A percentile compares a stretch with the other conserved stretches of the same genome.
Conservation (phyloP, 1,140 invertebrate species). For the Maniola jurtina region DNA sequence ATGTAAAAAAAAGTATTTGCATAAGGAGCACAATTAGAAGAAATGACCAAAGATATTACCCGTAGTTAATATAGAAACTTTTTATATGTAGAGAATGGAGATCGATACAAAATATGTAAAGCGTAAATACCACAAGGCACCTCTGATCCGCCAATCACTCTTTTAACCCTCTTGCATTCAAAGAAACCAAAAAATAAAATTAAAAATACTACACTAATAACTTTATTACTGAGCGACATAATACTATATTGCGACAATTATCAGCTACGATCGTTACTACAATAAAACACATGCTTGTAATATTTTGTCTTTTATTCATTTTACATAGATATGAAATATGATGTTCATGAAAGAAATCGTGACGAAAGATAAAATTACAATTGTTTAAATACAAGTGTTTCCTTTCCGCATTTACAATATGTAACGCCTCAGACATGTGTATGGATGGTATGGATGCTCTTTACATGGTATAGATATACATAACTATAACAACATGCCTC, state of each 20-base stretch:
- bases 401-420: neutral
- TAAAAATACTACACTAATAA: slow-evolving; percentile 3
- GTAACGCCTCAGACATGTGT: neutral
- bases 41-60: no score
- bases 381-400: slow-evolving; percentile 33
- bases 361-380: slow-evolving; percentile 25
- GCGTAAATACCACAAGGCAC: slow-evolving; percentile 58
- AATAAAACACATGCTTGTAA: slow-evolving; percentile 26
- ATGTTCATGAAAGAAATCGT: slow-evolving; percentile 25
- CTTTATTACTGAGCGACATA: slow-evolving; percentile 4
- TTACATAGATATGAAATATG: slow-evolving; percentile 1
- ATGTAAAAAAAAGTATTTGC: no score
- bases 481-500: no score
- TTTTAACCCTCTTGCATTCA: slow-evolving; percentile 52
- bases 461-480: no score
- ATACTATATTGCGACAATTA: slow-evolving; percentile 10
- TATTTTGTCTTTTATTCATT: slow-evolving; percentile 20
- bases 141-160: slow-evolving; percentile 52
- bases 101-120: slow-evolving; percentile 8
- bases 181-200: slow-evolving; percentile 13
- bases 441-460: neutral
- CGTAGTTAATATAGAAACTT: no score
- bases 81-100: no score
- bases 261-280: slow-evolving; percentile 24
- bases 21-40: no score